Conservation (phyloP, 2,113 vertebrate species). For the Stigmatopora nigra region DNA sequence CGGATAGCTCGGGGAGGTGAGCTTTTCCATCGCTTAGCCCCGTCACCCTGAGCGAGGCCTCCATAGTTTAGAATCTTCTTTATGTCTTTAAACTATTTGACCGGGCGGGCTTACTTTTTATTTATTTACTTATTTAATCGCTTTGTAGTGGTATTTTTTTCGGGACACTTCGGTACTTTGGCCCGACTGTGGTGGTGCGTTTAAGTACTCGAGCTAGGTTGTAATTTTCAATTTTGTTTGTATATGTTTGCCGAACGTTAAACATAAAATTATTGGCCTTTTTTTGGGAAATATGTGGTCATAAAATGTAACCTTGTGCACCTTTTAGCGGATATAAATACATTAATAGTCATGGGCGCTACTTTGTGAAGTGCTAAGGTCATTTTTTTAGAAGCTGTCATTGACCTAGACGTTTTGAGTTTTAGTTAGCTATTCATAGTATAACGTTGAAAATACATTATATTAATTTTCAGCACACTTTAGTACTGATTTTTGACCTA, state of each 20-base stretch:
- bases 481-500: neutral
- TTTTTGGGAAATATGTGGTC: neutral
- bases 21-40: slow-evolving; percentile 24
- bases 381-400: neutral
- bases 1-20: slow-evolving; percentile 84
- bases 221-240: neutral
- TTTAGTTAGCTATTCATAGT: neutral
- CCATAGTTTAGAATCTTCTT: slow-evolving; percentile 3
- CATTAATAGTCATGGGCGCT: neutral
- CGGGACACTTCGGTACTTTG: neutral
- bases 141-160: neutral
- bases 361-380: neutral
- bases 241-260: neutral
- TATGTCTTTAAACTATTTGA: neutral
- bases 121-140: neutral
- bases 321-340: neutral
- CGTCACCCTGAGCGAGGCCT: slow-evolving; percentile 44
- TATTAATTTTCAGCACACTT: neutral
- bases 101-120: slow-evolving; percentile 7
- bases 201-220: neutral
- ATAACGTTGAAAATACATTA: neutral
- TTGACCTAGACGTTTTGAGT: neutral
- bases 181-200: neutral
- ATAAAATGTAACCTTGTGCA: neutral
- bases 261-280: neutral